Conservation (phyloP, 2,113 vertebrate species). For the Accipiter cooperii region DNA sequence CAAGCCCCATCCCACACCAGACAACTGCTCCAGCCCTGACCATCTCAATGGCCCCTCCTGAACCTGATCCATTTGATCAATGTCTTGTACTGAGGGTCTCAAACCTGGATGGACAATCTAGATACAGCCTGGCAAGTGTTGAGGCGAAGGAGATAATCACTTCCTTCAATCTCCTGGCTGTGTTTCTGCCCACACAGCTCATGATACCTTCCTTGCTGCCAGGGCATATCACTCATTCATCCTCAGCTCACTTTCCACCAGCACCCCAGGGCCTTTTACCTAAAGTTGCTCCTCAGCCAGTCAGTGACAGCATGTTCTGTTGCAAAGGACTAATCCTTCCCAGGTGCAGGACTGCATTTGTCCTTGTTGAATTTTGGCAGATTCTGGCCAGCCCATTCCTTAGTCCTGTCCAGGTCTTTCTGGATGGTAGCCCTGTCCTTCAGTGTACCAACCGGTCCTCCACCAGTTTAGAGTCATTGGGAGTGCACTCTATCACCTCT, state of each 20-base stretch:
- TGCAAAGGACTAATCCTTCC: neutral
- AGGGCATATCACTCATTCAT: accelerated
- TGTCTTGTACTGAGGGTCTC: neutral
- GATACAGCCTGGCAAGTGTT: neutral
- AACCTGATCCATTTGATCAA: neutral
- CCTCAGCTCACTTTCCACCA: neutral
- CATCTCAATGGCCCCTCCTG: neutral
- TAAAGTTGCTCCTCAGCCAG: neutral
- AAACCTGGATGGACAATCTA: neutral
- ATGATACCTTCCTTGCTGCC: neutral
- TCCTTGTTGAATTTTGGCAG: neutral
- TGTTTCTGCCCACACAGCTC: neutral
- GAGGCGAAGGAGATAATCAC: neutral
- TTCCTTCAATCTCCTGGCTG: neutral
- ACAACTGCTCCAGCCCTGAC: neutral
- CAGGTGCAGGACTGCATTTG: neutral
- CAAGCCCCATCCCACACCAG: neutral
- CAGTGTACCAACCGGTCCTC: neutral
- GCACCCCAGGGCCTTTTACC: neutral
- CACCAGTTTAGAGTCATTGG: no score
- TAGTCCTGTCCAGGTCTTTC: neutral
- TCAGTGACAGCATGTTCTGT: neutral
- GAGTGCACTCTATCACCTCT: neutral
- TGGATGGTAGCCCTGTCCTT: neutral
- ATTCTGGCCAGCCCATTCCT: neutral